Base-by-base conservation (phyloP, 1,140 invertebrate genomes). In the Drosophila dunni region DNA sequence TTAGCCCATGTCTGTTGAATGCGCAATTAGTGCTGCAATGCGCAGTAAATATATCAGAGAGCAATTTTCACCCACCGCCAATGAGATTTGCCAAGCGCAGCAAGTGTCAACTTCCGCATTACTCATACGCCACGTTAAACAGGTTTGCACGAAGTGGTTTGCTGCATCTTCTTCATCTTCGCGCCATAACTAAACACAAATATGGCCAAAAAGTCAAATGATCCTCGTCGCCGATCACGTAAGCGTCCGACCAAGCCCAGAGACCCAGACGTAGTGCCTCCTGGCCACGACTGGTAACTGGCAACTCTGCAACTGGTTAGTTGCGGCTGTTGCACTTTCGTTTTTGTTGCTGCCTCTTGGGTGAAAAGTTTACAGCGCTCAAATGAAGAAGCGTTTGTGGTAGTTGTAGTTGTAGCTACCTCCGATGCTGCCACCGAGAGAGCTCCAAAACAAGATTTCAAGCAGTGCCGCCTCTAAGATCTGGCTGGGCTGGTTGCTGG, bases 81-180 rank as follows among this genome's bases (percentile, higher is more conserved):
- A 50, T 2, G 24, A 60, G 34, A 66, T 29, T 38, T 48, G 20
- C 57, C 62, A 64, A 53, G 53, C 61, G 67, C 69, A 66, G 81
- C 84, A 89, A 90, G 84, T 89, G 84, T 78, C 84, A 84, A 89
- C 85, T 90, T 90, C 84, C 84, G 84, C 84, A 80, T 89, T 90
- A 89, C 84, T 84, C 85, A 89, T 84, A 66, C 79, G 84, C 68
- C 80, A 72, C 46, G 67, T 80, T 60, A 48, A 89, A 89, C 84
- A 38, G 63, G 84, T 81, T 88, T 79, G 20, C 0, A 13, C 33
- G 10, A 15, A 24, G 45, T 15, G 50, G 44, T 64, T 53, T 63
- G 51, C 10, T 20, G 67, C 42, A 54, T 29, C 51, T 62, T 79
- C 69, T 78, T 84, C 84, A 84, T 89, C 84, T 88, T 86, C 79